Percentiles rank a stretch among this genome's conserved stretches.
Evolutionary conservation across 2,888 invertebrate genomes (phyloP).

Genomic region (Catocala sponsa): DNA sequence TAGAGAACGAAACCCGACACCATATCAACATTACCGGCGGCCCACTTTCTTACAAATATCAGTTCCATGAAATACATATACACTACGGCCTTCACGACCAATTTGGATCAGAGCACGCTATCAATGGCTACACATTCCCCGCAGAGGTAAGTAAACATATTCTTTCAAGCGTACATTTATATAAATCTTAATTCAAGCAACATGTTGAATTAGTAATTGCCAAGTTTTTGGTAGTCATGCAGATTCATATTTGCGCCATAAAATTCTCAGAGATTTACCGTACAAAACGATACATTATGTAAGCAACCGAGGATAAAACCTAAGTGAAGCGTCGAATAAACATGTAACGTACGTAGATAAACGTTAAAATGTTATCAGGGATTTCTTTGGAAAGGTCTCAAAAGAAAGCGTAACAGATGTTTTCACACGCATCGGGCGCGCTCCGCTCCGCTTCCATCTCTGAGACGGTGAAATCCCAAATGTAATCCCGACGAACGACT

Average conservation of each 20-base stretch:
- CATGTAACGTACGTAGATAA: conserved; percentile 52
- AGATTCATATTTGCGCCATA: conserved; percentile 40
- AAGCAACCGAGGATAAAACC: conserved; percentile 50
- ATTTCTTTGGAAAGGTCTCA: conserved; percentile 70
- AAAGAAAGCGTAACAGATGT: conserved; percentile 84
- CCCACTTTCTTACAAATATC: conserved; percentile 98
- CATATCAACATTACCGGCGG: conserved; percentile 98
- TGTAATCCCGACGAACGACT: conserved; percentile 81
- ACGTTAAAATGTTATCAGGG: conserved; percentile 66
- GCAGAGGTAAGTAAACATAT: conserved; percentile 93
- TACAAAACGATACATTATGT: conserved; percentile 47
- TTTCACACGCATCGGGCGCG: conserved; percentile 78
- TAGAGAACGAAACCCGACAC: conserved; percentile 94
- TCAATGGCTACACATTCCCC: conserved; percentile 98
- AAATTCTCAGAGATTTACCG: conserved; percentile 39
- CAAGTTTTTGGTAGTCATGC: conserved; percentile 21
- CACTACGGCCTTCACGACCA: conserved; percentile 97
- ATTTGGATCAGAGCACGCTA: conserved; percentile 98
- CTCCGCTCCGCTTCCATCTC: conserved; percentile 52
- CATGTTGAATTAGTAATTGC: conserved; percentile 34
- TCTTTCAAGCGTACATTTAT: conserved; percentile 36
- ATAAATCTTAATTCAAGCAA: conserved; percentile 21
- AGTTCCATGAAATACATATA: conserved; percentile 97
- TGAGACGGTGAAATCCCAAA: conserved; percentile 79
- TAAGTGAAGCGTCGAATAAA: conserved; percentile 54